Conservation (phyloP, 2,888 invertebrate genomes). For the Idaea biselata region DNA sequence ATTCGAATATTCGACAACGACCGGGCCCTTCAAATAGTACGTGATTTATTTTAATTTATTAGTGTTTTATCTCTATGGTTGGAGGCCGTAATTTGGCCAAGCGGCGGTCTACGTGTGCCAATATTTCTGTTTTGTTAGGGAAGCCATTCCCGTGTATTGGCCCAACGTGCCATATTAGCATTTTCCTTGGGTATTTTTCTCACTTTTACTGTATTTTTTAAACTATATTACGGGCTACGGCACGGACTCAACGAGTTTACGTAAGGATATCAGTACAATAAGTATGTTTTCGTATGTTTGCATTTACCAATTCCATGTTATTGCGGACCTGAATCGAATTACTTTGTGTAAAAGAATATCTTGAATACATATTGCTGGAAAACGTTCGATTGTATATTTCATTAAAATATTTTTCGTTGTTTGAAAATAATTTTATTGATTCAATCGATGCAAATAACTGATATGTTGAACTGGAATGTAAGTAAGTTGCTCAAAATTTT, state of each 20-base stretch:
- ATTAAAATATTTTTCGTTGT: neutral
- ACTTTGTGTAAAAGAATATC: neutral
- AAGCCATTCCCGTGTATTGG: slow-evolving; percentile 27
- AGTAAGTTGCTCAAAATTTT: no score
- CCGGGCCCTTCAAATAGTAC: no score
- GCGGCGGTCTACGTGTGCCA: slow-evolving; percentile 27
- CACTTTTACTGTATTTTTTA: slow-evolving; percentile 22
- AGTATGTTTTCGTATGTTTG: neutral
- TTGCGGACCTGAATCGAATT: neutral
- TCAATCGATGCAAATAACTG: neutral
- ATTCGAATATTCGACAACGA: no score
- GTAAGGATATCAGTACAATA: neutral
- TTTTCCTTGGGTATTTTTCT: slow-evolving; percentile 22
- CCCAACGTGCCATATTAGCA: slow-evolving; percentile 32
- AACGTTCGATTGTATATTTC: neutral
- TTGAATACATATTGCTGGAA: neutral
- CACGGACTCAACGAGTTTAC: neutral
- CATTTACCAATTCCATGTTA: neutral
- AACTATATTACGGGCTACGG: slow-evolving; percentile 9
- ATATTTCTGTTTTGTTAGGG: slow-evolving; percentile 34
- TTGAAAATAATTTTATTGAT: neutral
- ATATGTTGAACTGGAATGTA: no score
- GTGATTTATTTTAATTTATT: neutral
- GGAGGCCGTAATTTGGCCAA: slow-evolving; percentile 27
- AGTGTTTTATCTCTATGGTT: slow-evolving; percentile 6